Conservation (phyloP, 2,888 invertebrate genomes). For the Drosophila recens region DNA sequence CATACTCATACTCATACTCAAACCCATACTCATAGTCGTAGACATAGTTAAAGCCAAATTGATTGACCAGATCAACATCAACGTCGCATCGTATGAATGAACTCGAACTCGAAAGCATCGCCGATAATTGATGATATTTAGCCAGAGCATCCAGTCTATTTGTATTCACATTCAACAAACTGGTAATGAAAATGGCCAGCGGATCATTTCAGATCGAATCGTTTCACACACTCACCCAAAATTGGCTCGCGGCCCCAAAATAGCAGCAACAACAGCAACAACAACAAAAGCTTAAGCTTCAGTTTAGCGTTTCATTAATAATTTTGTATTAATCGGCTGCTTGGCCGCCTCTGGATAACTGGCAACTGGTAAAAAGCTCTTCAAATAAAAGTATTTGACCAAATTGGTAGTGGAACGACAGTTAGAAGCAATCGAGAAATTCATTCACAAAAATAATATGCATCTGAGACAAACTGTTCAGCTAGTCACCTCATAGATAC, state of each 20-base stretch:
- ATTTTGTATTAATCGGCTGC: constrained; percentile 35
- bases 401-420: constrained; percentile 57
- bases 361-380: constrained; percentile 40
- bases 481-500: constrained; percentile 8
- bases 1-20: constrained; percentile 20
- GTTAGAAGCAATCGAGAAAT: constrained; percentile 63
- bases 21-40: constrained; percentile 20
- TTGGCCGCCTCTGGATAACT: constrained; percentile 39
- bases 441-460: constrained; percentile 60
- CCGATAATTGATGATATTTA: constrained; percentile 75
- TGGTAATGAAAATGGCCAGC: constrained; percentile 51
- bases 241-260: constrained; percentile 50
- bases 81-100: constrained; percentile 64
- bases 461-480: constrained; percentile 50
- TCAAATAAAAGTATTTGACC: constrained; percentile 28
- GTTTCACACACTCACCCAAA: constrained; percentile 69
- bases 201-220: constrained; percentile 52
- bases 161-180: constrained; percentile 29
- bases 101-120: constrained; percentile 56
- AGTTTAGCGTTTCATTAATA: constrained; percentile 65
- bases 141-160: constrained; percentile 35
- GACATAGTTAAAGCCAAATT: constrained; percentile 67
- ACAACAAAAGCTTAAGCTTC: constrained; percentile 13
- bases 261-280: constrained; percentile 18
- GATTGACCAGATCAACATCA: constrained; percentile 69